A percentile compares a stretch with the other conserved stretches of the same genome.
Conservation (phyloP, 2,888 invertebrate species). For the Nomada ferruginata region DNA sequence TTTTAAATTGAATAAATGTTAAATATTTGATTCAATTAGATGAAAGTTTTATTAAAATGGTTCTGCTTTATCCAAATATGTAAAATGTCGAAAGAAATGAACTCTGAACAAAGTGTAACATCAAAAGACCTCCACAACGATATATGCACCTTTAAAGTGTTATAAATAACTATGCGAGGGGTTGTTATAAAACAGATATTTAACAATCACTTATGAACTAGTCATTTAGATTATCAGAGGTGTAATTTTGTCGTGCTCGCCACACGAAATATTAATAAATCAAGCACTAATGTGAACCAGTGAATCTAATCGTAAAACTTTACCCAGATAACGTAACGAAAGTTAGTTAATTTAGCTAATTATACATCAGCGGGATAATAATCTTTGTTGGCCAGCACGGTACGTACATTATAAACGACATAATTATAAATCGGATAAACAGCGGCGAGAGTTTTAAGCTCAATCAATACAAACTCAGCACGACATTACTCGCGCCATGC, state of each 20-base stretch:
- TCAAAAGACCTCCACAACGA: too few relatives aligned
- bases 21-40: too few relatives aligned
- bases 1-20: too few relatives aligned
- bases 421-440: constrained; percentile 17
- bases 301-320: neutral
- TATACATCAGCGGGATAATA: neutral
- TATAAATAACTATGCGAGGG: too few relatives aligned
- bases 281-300: neutral
- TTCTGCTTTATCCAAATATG: too few relatives aligned
- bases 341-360: constrained; percentile 2
- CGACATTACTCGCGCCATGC: constrained; percentile 12
- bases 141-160: too few relatives aligned
- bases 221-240: constrained; percentile 1
- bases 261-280: neutral
- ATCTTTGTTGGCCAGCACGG: neutral
- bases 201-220: neutral
- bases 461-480: constrained; percentile 17
- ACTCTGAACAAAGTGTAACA: too few relatives aligned
- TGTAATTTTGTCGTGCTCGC: neutral
- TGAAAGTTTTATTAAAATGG: too few relatives aligned
- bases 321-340: neutral
- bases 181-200: neutral
- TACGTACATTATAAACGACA: neutral
- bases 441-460: neutral
- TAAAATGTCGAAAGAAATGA: too few relatives aligned